These are phyloP conservation scores for Zaprionus lachaisei DNA, from an alignment of 1,140 invertebrate genomes.

Conservation along the genomic window DNA sequence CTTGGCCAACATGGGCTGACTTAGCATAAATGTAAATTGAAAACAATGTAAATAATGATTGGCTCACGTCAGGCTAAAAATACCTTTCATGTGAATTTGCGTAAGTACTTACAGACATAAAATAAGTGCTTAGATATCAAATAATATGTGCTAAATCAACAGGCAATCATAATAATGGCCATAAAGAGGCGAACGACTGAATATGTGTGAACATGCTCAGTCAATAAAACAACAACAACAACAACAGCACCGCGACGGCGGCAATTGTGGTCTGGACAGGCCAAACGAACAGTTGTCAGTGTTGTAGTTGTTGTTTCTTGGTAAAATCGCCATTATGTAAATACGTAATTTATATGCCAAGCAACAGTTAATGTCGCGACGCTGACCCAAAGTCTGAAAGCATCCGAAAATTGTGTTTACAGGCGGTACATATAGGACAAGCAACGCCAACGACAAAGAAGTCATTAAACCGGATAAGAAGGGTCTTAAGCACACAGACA, in stretches of 20 bases:
- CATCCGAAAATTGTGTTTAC: not conserved
- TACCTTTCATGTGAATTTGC: constrained; percentile 55
- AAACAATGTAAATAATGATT: constrained; percentile 58
- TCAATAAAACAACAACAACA: constrained; percentile 63
- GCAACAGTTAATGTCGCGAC: constrained; percentile 44
- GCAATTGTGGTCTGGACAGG: not conserved
- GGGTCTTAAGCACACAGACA: not conserved
- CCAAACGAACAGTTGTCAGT: constrained; percentile 1
- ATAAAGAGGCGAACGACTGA: constrained; percentile 61
- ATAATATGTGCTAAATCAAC: constrained; percentile 51
- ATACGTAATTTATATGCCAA: constrained; percentile 67
- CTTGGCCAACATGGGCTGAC: constrained; percentile 66
- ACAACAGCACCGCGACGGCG: constrained; percentile 26
- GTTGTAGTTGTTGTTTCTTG: not conserved
- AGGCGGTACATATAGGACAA: not conserved
- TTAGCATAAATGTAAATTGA: constrained; percentile 58
- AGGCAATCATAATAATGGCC: constrained; percentile 72
- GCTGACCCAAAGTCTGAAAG: not conserved
- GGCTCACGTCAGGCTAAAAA: constrained; percentile 43
- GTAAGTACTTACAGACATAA: constrained; percentile 45
- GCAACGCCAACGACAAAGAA: not conserved
- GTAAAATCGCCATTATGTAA: constrained; percentile 23
- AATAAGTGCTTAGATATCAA: constrained; percentile 43
- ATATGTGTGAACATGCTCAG: constrained; percentile 39
- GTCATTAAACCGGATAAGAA: constrained; percentile 9